Conservation (phyloP, 2,113 vertebrate species). For the Cheirogaleus medius region DNA sequence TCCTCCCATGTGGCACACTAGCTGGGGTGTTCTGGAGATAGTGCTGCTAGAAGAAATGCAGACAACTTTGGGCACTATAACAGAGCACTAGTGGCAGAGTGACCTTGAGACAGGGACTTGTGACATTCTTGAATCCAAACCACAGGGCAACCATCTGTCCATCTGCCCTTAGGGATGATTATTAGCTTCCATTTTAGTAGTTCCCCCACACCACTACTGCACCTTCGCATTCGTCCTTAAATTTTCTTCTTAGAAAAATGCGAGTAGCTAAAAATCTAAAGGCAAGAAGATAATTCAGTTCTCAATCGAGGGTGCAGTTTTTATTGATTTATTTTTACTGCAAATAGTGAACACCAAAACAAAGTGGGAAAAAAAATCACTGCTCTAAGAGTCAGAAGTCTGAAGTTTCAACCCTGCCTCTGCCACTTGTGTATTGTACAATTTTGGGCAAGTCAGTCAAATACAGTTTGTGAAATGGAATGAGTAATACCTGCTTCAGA, state of each 20-base stretch:
- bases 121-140: neutral
- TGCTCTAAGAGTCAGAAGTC: neutral
- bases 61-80: neutral
- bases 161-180: neutral
- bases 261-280: neutral
- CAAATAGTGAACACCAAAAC: neutral
- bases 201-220: neutral
- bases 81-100: neutral
- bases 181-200: neutral
- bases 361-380: neutral
- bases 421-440: neutral
- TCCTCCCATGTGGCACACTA: neutral
- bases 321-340: slow-evolving; percentile 6
- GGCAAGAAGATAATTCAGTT: neutral
- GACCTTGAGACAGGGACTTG: neutral
- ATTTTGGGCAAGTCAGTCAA: neutral
- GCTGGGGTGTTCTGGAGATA: neutral
- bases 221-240: neutral
- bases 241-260: neutral
- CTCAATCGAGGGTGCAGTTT: neutral
- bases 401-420: neutral
- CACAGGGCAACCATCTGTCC: neutral
- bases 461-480: neutral
- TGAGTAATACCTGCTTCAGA: neutral
- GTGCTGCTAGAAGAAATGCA: neutral